phyloP scores from a whole-genome alignment of 2,888 invertebrate genomes.

The Bombyx huttoni region DNA sequence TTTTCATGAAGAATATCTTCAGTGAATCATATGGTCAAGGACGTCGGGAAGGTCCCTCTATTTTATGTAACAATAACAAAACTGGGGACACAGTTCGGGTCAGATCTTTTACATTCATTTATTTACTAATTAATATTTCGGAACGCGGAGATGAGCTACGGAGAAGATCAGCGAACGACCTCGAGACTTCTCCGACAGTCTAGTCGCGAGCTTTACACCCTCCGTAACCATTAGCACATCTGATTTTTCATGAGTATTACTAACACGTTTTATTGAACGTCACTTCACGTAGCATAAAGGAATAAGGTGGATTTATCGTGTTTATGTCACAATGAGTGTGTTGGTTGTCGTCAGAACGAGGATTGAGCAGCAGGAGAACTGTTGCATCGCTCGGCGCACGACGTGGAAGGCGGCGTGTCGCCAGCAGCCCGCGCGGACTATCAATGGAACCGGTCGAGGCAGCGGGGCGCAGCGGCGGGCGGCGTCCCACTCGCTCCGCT shows the following conservation, averaged over 20 bases:
- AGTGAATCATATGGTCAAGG: conserved; percentile 6
- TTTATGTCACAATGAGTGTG: conserved; percentile 39
- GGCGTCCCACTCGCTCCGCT: conserved; percentile 32
- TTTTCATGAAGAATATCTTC: conserved; percentile 15
- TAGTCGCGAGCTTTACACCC: conserved; percentile 33
- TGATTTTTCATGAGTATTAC: conserved; percentile 8
- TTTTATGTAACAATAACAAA: neutral
- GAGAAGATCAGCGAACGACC: conserved; percentile 56
- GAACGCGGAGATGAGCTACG: neutral
- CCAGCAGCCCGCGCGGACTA: conserved; percentile 58
- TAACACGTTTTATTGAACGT: conserved; percentile 10
- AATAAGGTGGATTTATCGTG: neutral
- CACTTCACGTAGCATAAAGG: conserved; percentile 20
- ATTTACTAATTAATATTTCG: neutral
- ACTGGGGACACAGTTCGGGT: neutral
- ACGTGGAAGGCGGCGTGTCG: conserved; percentile 41
- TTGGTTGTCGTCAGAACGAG: conserved; percentile 29
- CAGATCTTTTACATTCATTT: neutral
- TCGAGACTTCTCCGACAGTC: conserved; percentile 41
- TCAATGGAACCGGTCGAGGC: conserved; percentile 40
- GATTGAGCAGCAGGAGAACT: conserved; percentile 26
- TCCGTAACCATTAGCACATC: conserved; percentile 29
- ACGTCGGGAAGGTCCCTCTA: neutral
- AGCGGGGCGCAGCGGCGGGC: conserved; percentile 26
- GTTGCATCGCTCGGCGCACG: conserved; percentile 39